Conservation (phyloP, 1,140 invertebrate genomes). For the Calycopis cecrops region DNA sequence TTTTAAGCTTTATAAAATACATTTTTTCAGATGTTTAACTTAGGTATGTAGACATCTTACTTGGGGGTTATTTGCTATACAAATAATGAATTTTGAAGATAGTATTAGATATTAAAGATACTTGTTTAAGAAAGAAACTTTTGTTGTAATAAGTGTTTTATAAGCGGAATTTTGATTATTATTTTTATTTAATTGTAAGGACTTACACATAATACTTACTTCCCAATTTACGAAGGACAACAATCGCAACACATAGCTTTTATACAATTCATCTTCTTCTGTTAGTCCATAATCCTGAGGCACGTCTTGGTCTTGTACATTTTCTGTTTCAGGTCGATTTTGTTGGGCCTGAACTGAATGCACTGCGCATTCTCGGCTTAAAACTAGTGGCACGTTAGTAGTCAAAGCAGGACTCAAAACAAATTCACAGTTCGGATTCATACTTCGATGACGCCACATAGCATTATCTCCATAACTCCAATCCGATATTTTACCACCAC, state of each 20-base stretch:
- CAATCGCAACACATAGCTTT: constrained; percentile 72
- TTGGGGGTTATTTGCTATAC: too few relatives aligned
- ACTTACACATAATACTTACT: constrained; percentile 46
- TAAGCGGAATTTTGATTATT: too few relatives aligned
- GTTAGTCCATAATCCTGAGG: constrained; percentile 39
- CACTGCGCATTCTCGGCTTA: constrained; percentile 33
- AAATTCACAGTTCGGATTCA: constrained; percentile 83
- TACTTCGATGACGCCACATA: constrained; percentile 77
- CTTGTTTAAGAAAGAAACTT: too few relatives aligned
- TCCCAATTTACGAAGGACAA: constrained; percentile 81
- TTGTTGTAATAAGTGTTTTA: too few relatives aligned
- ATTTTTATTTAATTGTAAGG: too few relatives aligned
- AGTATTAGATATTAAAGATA: too few relatives aligned
- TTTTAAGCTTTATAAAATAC: too few relatives aligned
- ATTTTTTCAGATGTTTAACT: too few relatives aligned
- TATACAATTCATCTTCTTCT: constrained; percentile 69
- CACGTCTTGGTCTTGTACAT: constrained; percentile 15
- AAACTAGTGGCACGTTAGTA: constrained; percentile 78
- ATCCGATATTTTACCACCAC: constrained; percentile 81
- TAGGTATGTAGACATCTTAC: too few relatives aligned
- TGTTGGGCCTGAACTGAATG: constrained; percentile 28
- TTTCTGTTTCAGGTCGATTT: constrained; percentile 15
- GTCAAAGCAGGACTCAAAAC: constrained; percentile 78
- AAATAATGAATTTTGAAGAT: too few relatives aligned
- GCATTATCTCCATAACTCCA: constrained; percentile 87